Conservation (phyloP, 2,113 vertebrate species). For the Castor canadensis region DNA sequence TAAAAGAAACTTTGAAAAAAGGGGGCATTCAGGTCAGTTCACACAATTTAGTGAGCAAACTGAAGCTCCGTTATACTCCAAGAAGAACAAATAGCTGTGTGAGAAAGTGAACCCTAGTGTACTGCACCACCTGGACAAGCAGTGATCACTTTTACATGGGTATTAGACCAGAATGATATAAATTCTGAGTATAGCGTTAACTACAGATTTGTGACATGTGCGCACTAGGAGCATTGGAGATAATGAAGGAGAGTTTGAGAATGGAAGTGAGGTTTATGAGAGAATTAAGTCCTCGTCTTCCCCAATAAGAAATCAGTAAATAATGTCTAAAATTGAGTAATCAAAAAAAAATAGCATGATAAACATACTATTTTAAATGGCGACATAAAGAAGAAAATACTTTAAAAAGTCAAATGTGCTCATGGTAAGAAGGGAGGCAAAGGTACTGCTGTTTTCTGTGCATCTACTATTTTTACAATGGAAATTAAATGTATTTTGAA, state of each 20-base stretch:
- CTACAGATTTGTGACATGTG: background rate
- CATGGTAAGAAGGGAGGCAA: background rate
- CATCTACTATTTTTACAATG: background rate
- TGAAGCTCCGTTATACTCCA: background rate
- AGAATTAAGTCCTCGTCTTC: background rate
- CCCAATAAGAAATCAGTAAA: background rate
- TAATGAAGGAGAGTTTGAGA: background rate
- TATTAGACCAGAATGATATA: background rate
- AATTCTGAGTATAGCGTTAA: background rate
- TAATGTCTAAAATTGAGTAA: background rate
- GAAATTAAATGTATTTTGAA: background rate
- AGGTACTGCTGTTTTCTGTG: background rate
- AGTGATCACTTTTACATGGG: background rate
- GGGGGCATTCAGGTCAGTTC: background rate
- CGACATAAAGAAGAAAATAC: background rate
- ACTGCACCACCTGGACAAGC: background rate
- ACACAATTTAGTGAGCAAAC: background rate
- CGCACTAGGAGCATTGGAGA: background rate
- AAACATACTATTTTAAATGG: slow-evolving; percentile 9
- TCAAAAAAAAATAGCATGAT: background rate
- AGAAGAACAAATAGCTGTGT: background rate
- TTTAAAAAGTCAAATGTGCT: background rate
- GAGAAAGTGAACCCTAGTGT: background rate
- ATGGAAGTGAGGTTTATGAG: background rate
- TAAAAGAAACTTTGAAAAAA: background rate